These are phyloP conservation scores for Labeo rohita DNA, from an alignment of 2,113 vertebrate genomes.

Conservation along the genomic window DNA sequence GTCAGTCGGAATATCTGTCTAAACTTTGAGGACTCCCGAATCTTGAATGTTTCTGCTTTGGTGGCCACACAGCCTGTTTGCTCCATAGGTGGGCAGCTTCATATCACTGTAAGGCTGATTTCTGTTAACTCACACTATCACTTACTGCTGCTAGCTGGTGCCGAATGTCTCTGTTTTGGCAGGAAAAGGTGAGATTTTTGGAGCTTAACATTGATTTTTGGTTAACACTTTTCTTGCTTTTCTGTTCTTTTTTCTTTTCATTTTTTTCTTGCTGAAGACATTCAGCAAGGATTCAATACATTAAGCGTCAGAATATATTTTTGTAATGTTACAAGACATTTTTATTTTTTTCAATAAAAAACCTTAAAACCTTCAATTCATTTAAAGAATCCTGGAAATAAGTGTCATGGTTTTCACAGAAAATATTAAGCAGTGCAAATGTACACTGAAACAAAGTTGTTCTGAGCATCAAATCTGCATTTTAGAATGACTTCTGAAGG, in stretches of 20 bases:
- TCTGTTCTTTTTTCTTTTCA: no score
- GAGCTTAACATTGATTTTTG: background rate
- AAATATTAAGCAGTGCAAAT: background rate
- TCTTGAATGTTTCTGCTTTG: background rate
- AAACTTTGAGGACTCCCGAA: background rate
- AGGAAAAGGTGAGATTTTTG: background rate
- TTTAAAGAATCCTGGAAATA: no score
- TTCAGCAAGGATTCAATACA: no score
- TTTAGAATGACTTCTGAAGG: background rate
- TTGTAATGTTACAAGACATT: no score
- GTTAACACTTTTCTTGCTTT: no score
- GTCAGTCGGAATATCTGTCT: slow-evolving; percentile 7
- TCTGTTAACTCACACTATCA: background rate
- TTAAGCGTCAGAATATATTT: no score
- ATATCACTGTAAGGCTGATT: background rate
- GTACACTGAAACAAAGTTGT: background rate
- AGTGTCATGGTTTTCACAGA: no score
- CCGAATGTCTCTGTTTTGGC: background rate
- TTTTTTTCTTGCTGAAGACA: no score
- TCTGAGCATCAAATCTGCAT: background rate
- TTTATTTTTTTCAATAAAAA: no score
- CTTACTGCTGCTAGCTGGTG: background rate
- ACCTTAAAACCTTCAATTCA: no score
- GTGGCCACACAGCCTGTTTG: background rate
- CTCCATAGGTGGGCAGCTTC: slow-evolving; percentile 6